phyloP scores from a whole-genome alignment of 92 coral and sea anemone species.

The Phenganax marumi region DNA sequence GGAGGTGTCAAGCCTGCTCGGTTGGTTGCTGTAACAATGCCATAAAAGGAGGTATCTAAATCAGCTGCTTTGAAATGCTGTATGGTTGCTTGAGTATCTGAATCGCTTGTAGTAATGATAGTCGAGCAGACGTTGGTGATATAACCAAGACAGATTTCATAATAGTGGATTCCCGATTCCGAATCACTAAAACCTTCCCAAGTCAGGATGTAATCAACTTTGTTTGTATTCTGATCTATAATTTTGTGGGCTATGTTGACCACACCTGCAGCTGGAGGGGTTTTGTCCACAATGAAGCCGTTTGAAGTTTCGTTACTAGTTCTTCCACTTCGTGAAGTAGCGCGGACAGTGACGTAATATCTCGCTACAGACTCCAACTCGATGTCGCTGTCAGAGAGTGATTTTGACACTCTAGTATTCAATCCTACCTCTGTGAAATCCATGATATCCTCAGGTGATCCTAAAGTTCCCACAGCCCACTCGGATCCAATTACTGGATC shows the following conservation, averaged over 20 bases:
- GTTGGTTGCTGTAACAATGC: conserved; percentile 66
- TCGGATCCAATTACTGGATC: conserved; percentile 82
- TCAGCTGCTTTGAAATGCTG: conserved; percentile 62
- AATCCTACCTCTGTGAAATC: conserved; percentile 72
- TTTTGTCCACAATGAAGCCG: conserved; percentile 80
- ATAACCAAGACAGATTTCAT: conserved; percentile 72
- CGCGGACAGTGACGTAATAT: conserved; percentile 79
- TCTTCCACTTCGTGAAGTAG: conserved; percentile 66
- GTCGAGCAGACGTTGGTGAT: conserved; percentile 62
- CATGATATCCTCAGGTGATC: conserved; percentile 64
- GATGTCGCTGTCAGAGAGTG: conserved; percentile 65
- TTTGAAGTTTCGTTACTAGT: conserved; percentile 64
- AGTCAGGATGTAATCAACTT: conserved; percentile 60
- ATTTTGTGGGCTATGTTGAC: conserved; percentile 61
- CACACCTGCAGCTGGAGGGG: conserved; percentile 64
- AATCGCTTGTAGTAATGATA: conserved; percentile 34
- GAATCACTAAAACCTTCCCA: conserved; percentile 71
- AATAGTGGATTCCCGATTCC: conserved; percentile 68
- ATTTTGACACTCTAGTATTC: conserved; percentile 54
- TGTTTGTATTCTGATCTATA: conserved; percentile 51
- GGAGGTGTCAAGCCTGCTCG: conserved; percentile 87
- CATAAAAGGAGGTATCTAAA: conserved; percentile 57
- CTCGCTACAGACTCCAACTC: conserved; percentile 65
- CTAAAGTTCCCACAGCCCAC: conserved; percentile 82
- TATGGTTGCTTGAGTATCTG: conserved; percentile 53